These are phyloP conservation scores for Pterocles gutturalis DNA, from an alignment of 2,113 vertebrate genomes.

Conservation along the genomic window DNA sequence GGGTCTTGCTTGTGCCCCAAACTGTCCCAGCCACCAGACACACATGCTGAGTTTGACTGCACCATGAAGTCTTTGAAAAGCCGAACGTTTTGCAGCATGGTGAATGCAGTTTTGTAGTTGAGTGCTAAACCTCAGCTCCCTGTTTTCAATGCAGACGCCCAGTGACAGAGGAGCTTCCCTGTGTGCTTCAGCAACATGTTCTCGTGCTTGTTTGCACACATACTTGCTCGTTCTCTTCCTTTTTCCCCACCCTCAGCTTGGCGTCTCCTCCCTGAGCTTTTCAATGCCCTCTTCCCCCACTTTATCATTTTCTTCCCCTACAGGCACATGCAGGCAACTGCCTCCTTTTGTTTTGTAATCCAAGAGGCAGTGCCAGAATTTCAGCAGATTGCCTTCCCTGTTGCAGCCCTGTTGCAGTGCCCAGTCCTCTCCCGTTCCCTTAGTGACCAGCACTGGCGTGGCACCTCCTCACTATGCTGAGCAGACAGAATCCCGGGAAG, in stretches of 20 bases:
- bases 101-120: neutral
- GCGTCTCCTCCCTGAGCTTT: neutral
- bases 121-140: neutral
- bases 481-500: neutral
- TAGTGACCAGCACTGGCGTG: neutral
- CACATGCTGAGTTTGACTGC: rapidly evolving
- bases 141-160: neutral
- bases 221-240: neutral
- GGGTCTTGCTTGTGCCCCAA: neutral
- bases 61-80: no score
- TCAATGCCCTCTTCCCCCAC: neutral
- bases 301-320: neutral
- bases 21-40: rapidly evolving
- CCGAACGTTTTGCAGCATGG: neutral
- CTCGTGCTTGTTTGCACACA: neutral
- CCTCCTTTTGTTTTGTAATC: neutral
- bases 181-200: neutral
- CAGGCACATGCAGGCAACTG: neutral
- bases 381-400: neutral
- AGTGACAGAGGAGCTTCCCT: neutral
- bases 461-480: neutral
- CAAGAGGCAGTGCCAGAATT: neutral
- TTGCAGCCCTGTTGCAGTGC: neutral
- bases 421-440: neutral
- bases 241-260: neutral